Base-by-base conservation (phyloP, 2,797 vertebrate species). In the Discoglossus pictus region DNA sequence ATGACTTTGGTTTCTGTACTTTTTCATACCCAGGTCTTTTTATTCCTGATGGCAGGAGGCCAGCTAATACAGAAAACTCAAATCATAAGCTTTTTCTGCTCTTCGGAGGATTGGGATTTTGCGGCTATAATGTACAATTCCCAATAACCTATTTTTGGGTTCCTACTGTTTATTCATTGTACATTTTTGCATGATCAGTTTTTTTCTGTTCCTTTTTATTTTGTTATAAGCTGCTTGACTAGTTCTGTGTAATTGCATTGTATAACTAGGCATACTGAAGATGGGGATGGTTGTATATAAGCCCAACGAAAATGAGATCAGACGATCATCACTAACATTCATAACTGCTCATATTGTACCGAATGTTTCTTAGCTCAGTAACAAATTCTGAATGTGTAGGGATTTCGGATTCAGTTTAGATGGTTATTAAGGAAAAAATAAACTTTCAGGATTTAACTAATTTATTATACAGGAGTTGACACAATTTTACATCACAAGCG, bases 201-300 rank as follows among this genome's bases (percentile, higher is more conserved):
- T 27, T 39, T 51, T 17, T 8, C 16, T 40, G n/a, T 59, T 16
- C 17, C 12, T 50, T 42, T 51, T 40, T 48, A 38, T 36, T 40
- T 53, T 23, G 21, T 52, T 55, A 27, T 46, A 27, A 5, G 10
- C 27, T 69, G 58, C 50, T 61, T 69, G 66, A 54, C 48, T 61
- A 61, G 40, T 23, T 69, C 16, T 31, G 50, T 54, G 66, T 47
- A 69, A 69, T 61, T 69, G 31, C 38, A 61, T 69, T 69, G 36
- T 21, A 38, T 21, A 54, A 54, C 17, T 61, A 61, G 53, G 59
- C 25, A 61, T 61, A 68, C 46, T 44, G 48, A 36, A n/a, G 21
- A 68, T 23, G 27, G 51, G 31, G 39, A 69, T 61, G 58, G 54
- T 69, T 61, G 20, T 61, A 68, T 17, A 44, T 52, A 31, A 35